A percentile compares a stretch with the other conserved stretches of the same genome.
Conservation (phyloP, 2,888 invertebrate genomes). For the Trichopria drosophilae region DNA sequence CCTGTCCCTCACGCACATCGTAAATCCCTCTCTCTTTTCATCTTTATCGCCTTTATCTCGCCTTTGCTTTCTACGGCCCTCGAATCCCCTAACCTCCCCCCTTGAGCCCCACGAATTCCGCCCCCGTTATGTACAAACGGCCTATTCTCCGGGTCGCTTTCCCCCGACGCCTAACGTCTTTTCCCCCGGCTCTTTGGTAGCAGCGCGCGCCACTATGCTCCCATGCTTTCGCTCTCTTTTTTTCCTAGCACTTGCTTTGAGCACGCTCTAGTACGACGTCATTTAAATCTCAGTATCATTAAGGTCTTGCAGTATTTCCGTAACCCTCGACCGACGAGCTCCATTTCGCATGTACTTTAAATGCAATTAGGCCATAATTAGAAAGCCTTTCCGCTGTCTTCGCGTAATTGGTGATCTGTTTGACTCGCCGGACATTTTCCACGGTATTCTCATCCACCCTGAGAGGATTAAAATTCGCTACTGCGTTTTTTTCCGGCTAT, state of each 20-base stretch:
- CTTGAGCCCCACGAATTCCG: too few relatives aligned
- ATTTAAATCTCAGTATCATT: constrained; percentile 42
- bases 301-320: constrained; percentile 25
- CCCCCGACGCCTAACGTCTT: too few relatives aligned
- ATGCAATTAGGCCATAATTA: constrained; percentile 39
- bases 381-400: constrained; percentile 26
- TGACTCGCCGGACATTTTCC: constrained; percentile 28
- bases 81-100: too few relatives aligned
- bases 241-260: not conserved
- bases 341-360: constrained; percentile 34
- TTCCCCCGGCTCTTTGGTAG: constrained; percentile 13
- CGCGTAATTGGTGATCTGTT: constrained; percentile 32
- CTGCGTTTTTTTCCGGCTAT: too few relatives aligned
- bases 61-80: too few relatives aligned
- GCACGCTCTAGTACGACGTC: constrained; percentile 28
- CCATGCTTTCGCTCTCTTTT: not conserved
- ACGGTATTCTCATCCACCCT: too few relatives aligned
- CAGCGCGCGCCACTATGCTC: not conserved
- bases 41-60: too few relatives aligned
- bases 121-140: too few relatives aligned
- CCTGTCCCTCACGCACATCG: too few relatives aligned
- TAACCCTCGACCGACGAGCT: constrained; percentile 12
- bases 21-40: too few relatives aligned
- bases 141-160: too few relatives aligned
- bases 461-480: too few relatives aligned